Base-by-base conservation (phyloP, 2,888 invertebrate genomes). In the Agapostemon virescens region DNA sequence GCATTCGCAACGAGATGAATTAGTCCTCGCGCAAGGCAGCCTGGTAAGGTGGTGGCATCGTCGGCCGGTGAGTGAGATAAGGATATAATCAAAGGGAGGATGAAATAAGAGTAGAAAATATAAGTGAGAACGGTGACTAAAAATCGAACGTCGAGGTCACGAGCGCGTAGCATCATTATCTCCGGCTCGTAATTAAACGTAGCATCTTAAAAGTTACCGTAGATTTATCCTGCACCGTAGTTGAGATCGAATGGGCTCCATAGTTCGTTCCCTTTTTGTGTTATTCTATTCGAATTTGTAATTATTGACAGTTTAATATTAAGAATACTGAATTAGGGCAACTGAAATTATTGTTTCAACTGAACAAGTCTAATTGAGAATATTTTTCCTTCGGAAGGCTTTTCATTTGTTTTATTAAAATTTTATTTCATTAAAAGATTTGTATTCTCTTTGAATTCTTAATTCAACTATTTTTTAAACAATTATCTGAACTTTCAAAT, bases 151-250 rank as follows among this genome's bases (percentile, higher is more conserved):
- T 67, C 77, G 74, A 79, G 87, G 85, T 85, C 83, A 78, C 45
- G 72, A 73, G 81, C 66, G 81, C 78, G 83, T 86, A 88, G 86
- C 85, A 86, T 82, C 85, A 82, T 84, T 61, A 61, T 61, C 84
- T 86, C 85, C 81, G 70, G 75, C 72, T 69, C 70, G 85, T 84
- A 87, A 89, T 90, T 89, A 89, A 88, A 86, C 79, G 72, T 85
- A 85, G 20, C 36, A 36, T 63, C 61, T 20, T 33, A 61, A 61
- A 33, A 23, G 30, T 58, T 30, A 17, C 30, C 58, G 30, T 30
- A 58, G 58, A 58, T 30, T 58, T 15, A 58, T 30, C 6, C 55
- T 58, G 1, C 58, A 26, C 7, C 6, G 6, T 5, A 6, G 30
- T 20, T 33, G 9, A 33, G 20, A 61, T 61, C 33, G 11, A 52